phyloP scores from a whole-genome alignment of 2,797 vertebrate species.

The Calcarius lapponicus region DNA sequence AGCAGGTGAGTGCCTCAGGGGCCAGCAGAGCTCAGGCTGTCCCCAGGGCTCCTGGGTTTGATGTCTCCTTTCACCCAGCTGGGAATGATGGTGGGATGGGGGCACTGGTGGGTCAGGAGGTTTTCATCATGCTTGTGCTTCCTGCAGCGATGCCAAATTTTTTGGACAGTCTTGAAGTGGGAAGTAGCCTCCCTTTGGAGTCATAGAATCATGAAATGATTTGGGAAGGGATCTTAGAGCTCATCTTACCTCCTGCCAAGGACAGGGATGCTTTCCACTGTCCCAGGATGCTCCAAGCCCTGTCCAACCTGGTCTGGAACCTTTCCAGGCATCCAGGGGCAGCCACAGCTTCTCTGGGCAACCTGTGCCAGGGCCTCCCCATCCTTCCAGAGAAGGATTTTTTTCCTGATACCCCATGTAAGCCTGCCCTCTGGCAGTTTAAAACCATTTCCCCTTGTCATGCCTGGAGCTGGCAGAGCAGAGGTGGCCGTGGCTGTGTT shows the following conservation, averaged over 20 bases:
- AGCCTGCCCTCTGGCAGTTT: background rate
- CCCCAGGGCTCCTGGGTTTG: background rate
- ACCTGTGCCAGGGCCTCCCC: accelerated
- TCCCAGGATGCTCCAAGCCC: background rate
- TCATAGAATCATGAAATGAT: background rate
- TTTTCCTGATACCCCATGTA: background rate
- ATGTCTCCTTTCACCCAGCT: accelerated
- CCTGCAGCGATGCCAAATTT: accelerated
- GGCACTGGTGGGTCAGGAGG: accelerated
- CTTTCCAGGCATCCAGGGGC: background rate
- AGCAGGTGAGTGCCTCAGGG: conserved; percentile 81
- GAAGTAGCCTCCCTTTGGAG: background rate
- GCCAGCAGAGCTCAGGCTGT: background rate
- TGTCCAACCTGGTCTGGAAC: accelerated
- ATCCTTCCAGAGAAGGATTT: background rate
- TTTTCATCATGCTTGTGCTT: background rate
- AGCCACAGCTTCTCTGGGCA: background rate
- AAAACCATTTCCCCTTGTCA: background rate
- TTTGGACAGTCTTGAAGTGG: background rate
- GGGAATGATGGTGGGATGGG: accelerated
- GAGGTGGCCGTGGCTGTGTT: background rate
- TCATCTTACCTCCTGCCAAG: background rate
- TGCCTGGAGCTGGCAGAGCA: background rate
- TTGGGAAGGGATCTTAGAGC: background rate
- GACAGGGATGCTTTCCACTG: background rate